Percentiles rank a stretch among this genome's conserved stretches.
phyloP scores from a whole-genome alignment of 2,888 invertebrate species.

The Thera obeliscata region DNA sequence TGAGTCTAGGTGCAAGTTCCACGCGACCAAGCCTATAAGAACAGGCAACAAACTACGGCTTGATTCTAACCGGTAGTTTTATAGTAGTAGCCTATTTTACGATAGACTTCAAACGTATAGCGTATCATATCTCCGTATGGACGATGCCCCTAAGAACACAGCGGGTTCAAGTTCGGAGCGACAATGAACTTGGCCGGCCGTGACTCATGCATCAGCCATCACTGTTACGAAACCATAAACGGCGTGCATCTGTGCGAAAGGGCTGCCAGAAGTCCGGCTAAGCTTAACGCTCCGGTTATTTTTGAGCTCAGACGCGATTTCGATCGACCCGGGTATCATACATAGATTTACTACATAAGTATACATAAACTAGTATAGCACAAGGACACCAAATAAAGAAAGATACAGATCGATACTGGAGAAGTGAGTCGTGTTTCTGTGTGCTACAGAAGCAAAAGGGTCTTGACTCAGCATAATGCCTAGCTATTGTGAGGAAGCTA shows the following conservation, averaged over 20 bases:
- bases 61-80: neutral
- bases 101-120: neutral
- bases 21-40: too few relatives aligned
- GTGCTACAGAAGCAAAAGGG: too few relatives aligned
- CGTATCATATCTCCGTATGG: slow-evolving; percentile 48
- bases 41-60: too few relatives aligned
- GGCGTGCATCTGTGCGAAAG: slow-evolving; percentile 63
- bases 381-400: too few relatives aligned
- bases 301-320: neutral
- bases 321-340: neutral
- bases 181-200: slow-evolving; percentile 83
- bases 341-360: too few relatives aligned
- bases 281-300: slow-evolving; percentile 4
- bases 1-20: too few relatives aligned
- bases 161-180: slow-evolving; percentile 82
- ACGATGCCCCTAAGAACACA: slow-evolving; percentile 49
- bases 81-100: neutral
- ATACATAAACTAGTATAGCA: too few relatives aligned
- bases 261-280: slow-evolving; percentile 22
- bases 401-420: too few relatives aligned
- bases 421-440: too few relatives aligned
- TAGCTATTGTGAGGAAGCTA: too few relatives aligned
- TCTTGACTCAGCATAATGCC: too few relatives aligned
- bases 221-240: slow-evolving; percentile 81
- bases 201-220: slow-evolving; percentile 78